phyloP scores from a whole-genome alignment of 2,888 invertebrate species.

The Cephus nigrinus region DNA sequence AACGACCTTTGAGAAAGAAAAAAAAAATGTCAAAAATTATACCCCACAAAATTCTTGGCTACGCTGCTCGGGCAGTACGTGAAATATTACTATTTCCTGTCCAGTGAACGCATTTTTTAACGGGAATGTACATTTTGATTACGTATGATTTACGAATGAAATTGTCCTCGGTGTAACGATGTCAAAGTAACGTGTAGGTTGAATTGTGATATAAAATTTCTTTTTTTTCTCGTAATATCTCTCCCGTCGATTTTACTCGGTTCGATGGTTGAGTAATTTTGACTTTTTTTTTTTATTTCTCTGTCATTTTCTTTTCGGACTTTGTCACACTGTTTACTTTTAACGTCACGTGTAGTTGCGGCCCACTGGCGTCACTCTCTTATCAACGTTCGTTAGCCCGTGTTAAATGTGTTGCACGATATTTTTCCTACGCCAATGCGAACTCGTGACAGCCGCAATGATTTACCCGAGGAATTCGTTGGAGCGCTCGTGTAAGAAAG shows the following conservation, averaged over 20 bases:
- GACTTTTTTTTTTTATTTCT: background rate
- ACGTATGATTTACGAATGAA: background rate
- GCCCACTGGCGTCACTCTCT: background rate
- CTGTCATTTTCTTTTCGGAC: no score
- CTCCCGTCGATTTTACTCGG: background rate
- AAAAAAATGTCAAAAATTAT: no score
- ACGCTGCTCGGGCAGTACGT: background rate
- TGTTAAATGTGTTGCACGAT: background rate
- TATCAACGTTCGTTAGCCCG: background rate
- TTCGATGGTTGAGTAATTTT: background rate
- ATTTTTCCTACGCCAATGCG: background rate
- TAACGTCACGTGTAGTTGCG: background rate
- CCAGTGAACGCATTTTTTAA: background rate
- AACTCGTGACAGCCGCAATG: background rate
- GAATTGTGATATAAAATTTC: background rate
- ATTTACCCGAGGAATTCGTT: background rate
- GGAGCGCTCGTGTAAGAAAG: background rate
- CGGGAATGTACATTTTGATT: background rate
- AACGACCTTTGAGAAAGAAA: no score
- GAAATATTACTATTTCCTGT: background rate
- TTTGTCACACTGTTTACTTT: no score
- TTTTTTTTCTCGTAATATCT: background rate
- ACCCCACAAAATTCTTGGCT: background rate
- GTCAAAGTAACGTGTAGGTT: background rate
- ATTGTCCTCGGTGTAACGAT: background rate